phyloP scores from a whole-genome alignment of 2,888 invertebrate genomes.

The Mesoligia furuncula region DNA sequence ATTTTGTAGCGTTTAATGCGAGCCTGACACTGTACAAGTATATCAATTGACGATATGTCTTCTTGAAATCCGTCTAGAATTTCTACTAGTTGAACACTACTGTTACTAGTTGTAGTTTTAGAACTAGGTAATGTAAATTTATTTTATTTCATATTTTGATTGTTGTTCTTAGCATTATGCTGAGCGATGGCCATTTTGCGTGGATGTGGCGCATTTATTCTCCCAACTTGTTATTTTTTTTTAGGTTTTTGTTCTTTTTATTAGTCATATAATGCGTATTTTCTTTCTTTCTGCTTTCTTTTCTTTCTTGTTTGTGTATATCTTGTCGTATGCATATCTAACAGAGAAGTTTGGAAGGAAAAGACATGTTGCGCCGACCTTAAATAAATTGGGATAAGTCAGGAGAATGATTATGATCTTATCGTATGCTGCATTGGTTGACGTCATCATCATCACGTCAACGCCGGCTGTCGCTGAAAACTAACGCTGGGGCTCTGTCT shows the following conservation, averaged over 20 bases:
- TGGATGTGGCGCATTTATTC: too few relatives aligned
- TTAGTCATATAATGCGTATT: too few relatives aligned
- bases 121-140: neutral
- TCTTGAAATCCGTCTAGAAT: slow-evolving; percentile 32
- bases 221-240: too few relatives aligned
- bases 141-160: neutral
- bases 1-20: slow-evolving; percentile 51
- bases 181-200: too few relatives aligned
- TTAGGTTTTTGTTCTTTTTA: too few relatives aligned
- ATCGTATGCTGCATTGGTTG: neutral
- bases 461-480: neutral
- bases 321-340: too few relatives aligned
- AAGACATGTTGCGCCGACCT: neutral
- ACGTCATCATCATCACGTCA: neutral
- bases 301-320: too few relatives aligned
- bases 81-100: slow-evolving; percentile 15
- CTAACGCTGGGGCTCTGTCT: too few relatives aligned
- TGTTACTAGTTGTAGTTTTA: neutral
- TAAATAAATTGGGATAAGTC: neutral
- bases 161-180: too few relatives aligned
- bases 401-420: neutral
- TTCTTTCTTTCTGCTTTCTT: too few relatives aligned
- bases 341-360: too few relatives aligned
- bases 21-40: slow-evolving; percentile 10
- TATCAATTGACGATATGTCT: slow-evolving; percentile 32